A percentile compares a stretch with the other conserved stretches of the same genome.
These are phyloP conservation scores for Scytalopus superciliaris DNA, from an alignment of 2,113 vertebrate species.

Conservation along the genomic window DNA sequence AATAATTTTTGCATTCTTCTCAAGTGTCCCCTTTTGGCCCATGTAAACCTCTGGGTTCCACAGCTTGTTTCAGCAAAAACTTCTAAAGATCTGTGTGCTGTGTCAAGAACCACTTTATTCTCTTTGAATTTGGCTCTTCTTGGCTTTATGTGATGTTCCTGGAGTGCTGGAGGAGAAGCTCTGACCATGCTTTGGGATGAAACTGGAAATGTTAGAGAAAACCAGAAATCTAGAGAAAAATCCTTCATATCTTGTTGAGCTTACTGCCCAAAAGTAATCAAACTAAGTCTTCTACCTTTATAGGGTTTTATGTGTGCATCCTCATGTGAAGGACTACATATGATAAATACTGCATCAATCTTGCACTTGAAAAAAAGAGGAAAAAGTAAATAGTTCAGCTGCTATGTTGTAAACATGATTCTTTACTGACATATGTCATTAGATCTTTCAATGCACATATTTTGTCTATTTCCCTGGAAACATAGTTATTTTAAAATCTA, in stretches of 20 bases:
- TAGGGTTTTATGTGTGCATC: neutral
- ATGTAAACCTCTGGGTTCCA: neutral
- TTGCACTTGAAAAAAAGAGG: neutral
- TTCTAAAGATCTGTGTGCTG: neutral
- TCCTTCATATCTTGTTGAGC: neutral
- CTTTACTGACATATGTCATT: neutral
- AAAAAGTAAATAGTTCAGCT: neutral
- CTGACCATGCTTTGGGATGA: neutral
- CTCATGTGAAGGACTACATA: neutral
- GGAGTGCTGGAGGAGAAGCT: neutral
- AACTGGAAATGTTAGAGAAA: neutral
- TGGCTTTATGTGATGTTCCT: neutral
- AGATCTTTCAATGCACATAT: neutral
- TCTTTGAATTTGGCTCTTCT: neutral
- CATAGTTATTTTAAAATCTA: neutral
- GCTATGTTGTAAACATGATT: neutral
- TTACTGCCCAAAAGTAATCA: neutral
- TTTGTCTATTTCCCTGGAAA: neutral
- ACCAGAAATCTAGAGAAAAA: neutral
- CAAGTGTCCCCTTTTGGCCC: neutral
- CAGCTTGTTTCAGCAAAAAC: neutral
- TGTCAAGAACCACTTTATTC: neutral
- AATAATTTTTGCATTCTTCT: neutral
- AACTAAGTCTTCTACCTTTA: neutral
- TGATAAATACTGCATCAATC: neutral